A percentile compares a stretch with the other conserved stretches of the same genome.
Evolutionary conservation across 2,888 invertebrate species (phyloP).

Genomic region (Atrina japonica): DNA sequence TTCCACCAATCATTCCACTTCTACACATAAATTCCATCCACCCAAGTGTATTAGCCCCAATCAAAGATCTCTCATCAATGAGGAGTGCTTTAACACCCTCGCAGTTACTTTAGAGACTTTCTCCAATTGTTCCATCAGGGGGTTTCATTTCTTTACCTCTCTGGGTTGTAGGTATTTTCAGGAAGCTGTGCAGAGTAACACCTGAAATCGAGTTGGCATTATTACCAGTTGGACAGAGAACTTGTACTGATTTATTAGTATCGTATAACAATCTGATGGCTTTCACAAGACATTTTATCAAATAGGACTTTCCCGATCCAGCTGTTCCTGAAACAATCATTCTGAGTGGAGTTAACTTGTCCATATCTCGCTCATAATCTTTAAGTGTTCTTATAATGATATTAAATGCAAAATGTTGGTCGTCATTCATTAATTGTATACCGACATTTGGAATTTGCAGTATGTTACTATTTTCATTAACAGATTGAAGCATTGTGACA

Average conservation of each 20-base stretch:
- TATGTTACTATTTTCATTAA: background rate
- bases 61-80: conserved; percentile 54
- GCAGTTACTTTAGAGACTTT: conserved; percentile 47
- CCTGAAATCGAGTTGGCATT: conserved; percentile 45
- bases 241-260: conserved; percentile 37
- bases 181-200: conserved; percentile 48
- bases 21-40: conserved; percentile 44
- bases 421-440: conserved; percentile 32
- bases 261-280: conserved; percentile 35
- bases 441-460: conserved; percentile 42
- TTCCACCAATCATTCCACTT: conserved; percentile 36
- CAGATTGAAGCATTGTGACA: background rate
- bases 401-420: conserved; percentile 44
- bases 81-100: conserved; percentile 44
- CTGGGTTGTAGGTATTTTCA: conserved; percentile 48
- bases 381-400: conserved; percentile 35
- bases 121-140: conserved; percentile 49
- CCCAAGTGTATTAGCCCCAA: conserved; percentile 35
- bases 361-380: background rate
- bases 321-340: conserved; percentile 48
- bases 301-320: conserved; percentile 45
- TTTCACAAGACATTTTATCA: conserved; percentile 47
- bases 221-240: conserved; percentile 47
- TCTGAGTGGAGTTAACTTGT: conserved; percentile 25
- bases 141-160: conserved; percentile 44